Evolutionary conservation across 2,888 invertebrate genomes (phyloP).

Genomic region (Drosophila flavopinicola): DNA sequence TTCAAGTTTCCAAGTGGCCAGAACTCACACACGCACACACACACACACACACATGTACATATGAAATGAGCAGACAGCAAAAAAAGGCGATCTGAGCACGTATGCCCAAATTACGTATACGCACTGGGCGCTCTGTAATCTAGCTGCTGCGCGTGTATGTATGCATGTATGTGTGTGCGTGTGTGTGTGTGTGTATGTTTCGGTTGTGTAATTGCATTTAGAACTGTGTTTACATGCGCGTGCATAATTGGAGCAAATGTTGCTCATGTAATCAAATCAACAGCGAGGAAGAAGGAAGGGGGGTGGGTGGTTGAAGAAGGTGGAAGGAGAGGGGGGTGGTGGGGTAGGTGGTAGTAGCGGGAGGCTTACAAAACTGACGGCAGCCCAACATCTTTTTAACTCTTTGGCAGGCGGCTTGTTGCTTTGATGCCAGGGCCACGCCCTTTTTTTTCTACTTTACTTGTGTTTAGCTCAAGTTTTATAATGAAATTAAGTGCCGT

Average conservation of each 20-base stretch:
- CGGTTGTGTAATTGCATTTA: conserved; percentile 71
- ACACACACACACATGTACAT: neutral
- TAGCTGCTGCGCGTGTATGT: neutral
- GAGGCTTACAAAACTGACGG: neutral
- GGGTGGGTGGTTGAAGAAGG: no score
- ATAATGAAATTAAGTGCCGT: conserved; percentile 41
- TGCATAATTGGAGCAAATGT: conserved; percentile 76
- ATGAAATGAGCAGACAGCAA: conserved; percentile 17
- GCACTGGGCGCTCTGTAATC: conserved; percentile 60
- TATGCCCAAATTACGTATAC: conserved; percentile 64
- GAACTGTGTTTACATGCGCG: conserved; percentile 74
- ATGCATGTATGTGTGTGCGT: conserved; percentile 11
- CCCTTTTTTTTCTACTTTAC: conserved; percentile 9
- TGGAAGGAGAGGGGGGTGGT: no score
- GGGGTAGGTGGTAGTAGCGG: no score
- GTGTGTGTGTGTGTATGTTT: conserved; percentile 7
- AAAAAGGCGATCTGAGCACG: conserved; percentile 16
- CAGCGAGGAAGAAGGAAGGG: neutral
- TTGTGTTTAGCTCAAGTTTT: conserved; percentile 27
- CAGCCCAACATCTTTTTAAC: conserved; percentile 20
- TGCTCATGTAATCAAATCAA: conserved; percentile 76
- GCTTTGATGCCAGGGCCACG: conserved; percentile 32
- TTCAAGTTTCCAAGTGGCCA: conserved; percentile 8
- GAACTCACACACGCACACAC: neutral
- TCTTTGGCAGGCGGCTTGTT: conserved; percentile 27